A percentile compares a stretch with the other conserved stretches of the same genome.
These are phyloP conservation scores for Oreochromis grahami DNA, from an alignment of 2,797 vertebrate genomes.

Conservation along the genomic window DNA sequence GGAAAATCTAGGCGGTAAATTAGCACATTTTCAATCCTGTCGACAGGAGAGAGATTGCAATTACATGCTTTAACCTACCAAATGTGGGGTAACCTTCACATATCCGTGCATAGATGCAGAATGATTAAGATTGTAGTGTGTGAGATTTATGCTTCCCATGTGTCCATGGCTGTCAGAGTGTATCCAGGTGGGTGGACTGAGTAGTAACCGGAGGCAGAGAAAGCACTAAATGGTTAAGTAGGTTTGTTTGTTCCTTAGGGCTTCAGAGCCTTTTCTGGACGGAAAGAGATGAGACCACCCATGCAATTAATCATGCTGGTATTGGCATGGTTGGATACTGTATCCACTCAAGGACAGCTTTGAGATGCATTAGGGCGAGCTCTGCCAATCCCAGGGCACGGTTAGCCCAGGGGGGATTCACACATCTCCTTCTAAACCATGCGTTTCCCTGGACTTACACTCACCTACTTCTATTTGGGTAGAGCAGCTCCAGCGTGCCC, in stretches of 20 bases:
- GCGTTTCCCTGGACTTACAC: background rate
- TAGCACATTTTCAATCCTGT: background rate
- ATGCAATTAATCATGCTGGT: constrained; percentile 66
- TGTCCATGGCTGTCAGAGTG: constrained; percentile 39
- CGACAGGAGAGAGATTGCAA: background rate
- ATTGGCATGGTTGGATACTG: constrained; percentile 62
- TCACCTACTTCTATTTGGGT: constrained; percentile 33
- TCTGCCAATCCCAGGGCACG: constrained; percentile 48
- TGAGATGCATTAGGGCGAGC: constrained; percentile 61
- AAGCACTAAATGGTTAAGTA: constrained; percentile 67
- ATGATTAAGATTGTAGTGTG: constrained; percentile 39
- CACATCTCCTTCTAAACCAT: constrained; percentile 19
- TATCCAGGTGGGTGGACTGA: constrained; percentile 62
- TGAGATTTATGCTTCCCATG: constrained; percentile 41
- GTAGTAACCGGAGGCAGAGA: constrained; percentile 50
- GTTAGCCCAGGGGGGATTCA: constrained; percentile 5
- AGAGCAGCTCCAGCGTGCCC: background rate
- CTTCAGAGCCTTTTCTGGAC: constrained; percentile 45
- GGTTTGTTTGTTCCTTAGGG: constrained; percentile 67
- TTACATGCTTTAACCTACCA: constrained; percentile 4
- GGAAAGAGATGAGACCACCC: constrained; percentile 56
- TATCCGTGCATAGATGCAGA: constrained; percentile 32
- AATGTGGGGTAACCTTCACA: constrained; percentile 21
- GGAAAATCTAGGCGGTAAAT: background rate
- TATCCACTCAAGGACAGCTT: constrained; percentile 65